Conservation (phyloP, 1,140 invertebrate species). For the Belonocnema kinseyi region DNA sequence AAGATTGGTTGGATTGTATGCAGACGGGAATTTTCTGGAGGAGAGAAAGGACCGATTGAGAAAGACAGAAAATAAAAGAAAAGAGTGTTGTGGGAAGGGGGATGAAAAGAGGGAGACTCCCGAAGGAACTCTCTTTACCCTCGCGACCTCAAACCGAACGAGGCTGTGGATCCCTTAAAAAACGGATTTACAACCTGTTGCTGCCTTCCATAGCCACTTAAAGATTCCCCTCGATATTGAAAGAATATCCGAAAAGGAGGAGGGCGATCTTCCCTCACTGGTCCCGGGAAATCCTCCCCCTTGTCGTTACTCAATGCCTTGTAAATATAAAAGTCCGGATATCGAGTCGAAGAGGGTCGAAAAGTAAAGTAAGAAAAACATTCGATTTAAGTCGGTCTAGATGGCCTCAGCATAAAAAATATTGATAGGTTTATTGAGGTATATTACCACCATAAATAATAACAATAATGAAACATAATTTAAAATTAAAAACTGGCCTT, state of each 20-base stretch:
- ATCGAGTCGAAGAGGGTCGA: constrained; percentile 61
- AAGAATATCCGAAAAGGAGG: constrained; percentile 73
- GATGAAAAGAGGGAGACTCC: constrained; percentile 60
- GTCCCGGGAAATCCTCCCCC: constrained; percentile 36
- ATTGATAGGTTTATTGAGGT: neutral
- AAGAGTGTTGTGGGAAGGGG: constrained; percentile 28
- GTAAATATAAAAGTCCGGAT: constrained; percentile 72
- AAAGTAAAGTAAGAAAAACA: constrained; percentile 40
- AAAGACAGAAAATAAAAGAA: constrained; percentile 42
- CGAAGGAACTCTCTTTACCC: constrained; percentile 71
- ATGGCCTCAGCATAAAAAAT: neutral
- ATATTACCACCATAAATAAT: neutral
- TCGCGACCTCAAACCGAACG: constrained; percentile 71
- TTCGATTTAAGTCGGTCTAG: neutral
- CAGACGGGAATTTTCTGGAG: constrained; percentile 54
- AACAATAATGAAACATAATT: neutral
- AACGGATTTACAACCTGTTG: constrained; percentile 77
- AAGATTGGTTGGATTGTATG: constrained; percentile 64
- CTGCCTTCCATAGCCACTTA: constrained; percentile 69
- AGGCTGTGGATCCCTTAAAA: constrained; percentile 70
- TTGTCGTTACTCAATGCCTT: constrained; percentile 61
- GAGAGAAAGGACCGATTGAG: constrained; percentile 51
- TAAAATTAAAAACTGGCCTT: no score
- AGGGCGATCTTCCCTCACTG: constrained; percentile 54
- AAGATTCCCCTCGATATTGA: constrained; percentile 77